Evolutionary conservation across 1,140 invertebrate species (phyloP).

Genomic region (Mactra quadrangularis): DNA sequence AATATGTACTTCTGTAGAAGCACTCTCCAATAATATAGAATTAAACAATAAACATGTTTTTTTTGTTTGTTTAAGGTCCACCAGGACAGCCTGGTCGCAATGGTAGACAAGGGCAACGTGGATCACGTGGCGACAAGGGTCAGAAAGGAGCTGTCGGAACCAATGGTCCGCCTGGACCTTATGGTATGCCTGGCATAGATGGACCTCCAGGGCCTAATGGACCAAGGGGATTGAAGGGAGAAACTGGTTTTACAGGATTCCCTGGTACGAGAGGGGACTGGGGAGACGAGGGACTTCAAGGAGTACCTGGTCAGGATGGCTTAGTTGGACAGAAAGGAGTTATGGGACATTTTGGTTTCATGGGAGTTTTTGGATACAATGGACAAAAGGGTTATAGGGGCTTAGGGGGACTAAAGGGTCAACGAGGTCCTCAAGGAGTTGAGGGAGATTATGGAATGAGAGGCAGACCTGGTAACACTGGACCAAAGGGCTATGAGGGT

Average conservation of each 20-base stretch:
- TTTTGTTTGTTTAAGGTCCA: slow-evolving; percentile 60
- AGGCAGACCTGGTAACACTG: slow-evolving; percentile 17
- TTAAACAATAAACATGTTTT: too few relatives aligned
- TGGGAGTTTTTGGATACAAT: slow-evolving; percentile 47
- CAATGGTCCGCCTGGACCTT: slow-evolving; percentile 38
- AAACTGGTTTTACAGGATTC: slow-evolving; percentile 48
- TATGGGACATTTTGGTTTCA: slow-evolving; percentile 40
- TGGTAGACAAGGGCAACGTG: slow-evolving; percentile 83
- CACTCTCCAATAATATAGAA: too few relatives aligned
- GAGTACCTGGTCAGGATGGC: slow-evolving; percentile 44
- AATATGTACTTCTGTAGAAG: too few relatives aligned
- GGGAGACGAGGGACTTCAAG: slow-evolving; percentile 42
- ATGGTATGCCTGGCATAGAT: slow-evolving; percentile 52
- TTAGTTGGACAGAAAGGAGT: slow-evolving; percentile 43
- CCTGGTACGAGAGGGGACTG: slow-evolving; percentile 47
- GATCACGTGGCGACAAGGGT: slow-evolving; percentile 84
- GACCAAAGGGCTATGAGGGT: slow-evolving; percentile 54
- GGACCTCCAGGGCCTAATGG: slow-evolving; percentile 28
- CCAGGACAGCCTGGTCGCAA: slow-evolving; percentile 75
- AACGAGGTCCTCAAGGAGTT: slow-evolving; percentile 26
- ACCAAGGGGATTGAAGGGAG: slow-evolving; percentile 6
- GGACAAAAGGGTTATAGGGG: slow-evolving; percentile 40
- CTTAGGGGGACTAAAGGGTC: slow-evolving; percentile 2
- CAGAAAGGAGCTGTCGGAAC: slow-evolving; percentile 85
- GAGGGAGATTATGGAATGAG: slow-evolving; percentile 29